These are phyloP conservation scores for Drymonia ruficornis DNA, from an alignment of 2,888 invertebrate species.

Conservation along the genomic window DNA sequence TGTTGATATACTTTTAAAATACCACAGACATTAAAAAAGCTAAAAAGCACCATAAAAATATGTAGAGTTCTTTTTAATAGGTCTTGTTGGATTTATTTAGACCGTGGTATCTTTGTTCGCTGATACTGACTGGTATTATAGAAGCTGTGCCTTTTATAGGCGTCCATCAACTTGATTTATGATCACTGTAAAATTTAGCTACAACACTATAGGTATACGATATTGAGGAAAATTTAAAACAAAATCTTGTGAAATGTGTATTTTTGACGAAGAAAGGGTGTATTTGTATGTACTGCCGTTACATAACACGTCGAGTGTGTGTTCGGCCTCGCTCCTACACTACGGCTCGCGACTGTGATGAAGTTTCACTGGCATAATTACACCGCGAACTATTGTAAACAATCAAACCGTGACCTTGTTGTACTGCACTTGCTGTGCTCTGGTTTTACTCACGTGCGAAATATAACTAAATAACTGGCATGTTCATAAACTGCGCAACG, in stretches of 20 bases:
- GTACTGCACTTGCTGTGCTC: not conserved
- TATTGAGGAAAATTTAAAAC: no score
- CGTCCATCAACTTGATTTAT: no score
- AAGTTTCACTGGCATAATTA: constrained; percentile 7
- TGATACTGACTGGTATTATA: not conserved
- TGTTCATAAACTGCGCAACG: not conserved
- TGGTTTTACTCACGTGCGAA: no score
- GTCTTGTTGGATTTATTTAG: not conserved
- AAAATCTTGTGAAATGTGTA: no score
- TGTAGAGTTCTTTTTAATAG: not conserved
- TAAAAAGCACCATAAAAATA: not conserved
- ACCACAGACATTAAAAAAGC: not conserved
- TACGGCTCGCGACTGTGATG: constrained; percentile 2
- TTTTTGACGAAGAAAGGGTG: not conserved
- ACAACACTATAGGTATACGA: no score
- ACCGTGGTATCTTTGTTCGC: not conserved
- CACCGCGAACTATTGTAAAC: not conserved
- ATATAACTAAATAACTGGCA: not conserved
- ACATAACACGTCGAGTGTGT: constrained; percentile 6
- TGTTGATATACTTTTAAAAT: constrained; percentile 2
- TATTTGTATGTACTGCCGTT: constrained; percentile 1
- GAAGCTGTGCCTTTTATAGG: not conserved
- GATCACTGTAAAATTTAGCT: no score
- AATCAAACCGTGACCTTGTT: not conserved
- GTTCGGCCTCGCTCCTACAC: constrained; percentile 12